These are phyloP conservation scores for Poecilia wingei DNA, from an alignment of 2,797 vertebrate species.

Conservation along the genomic window DNA sequence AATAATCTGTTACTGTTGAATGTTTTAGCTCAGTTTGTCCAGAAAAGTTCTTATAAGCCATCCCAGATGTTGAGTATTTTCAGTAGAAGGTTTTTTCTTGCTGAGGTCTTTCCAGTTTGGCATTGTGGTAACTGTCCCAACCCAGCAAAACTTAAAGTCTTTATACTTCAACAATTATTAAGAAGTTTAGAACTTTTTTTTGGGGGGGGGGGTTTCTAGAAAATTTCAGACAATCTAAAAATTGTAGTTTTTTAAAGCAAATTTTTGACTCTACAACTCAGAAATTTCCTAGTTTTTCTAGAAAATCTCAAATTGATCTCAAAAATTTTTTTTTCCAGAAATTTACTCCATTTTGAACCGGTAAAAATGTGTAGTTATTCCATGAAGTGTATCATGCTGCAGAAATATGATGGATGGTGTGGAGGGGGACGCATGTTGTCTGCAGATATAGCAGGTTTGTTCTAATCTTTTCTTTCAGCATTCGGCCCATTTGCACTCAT, in stretches of 20 bases:
- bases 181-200: too few species aligned
- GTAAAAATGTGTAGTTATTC: not conserved
- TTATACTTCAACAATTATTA: too few species aligned
- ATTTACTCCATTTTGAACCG: too few species aligned
- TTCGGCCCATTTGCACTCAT: slow-evolving; percentile 52
- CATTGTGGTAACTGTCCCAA: not conserved
- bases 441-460: slow-evolving; percentile 3
- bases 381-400: not conserved
- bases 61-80: not conserved
- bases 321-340: too few species aligned
- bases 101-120: not conserved
- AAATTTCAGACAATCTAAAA: too few species aligned
- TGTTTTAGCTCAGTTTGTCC: not conserved
- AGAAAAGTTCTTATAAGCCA: not conserved
- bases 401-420: not conserved
- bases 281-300: too few species aligned
- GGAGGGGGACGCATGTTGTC: not conserved
- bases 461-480: slow-evolving; percentile 18
- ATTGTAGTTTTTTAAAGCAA: too few species aligned
- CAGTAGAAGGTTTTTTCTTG: not conserved
- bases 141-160: not conserved
- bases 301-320: too few species aligned
- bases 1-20: not conserved
- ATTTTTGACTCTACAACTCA: too few species aligned
- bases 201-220: too few species aligned